Evolutionary conservation across 2,888 invertebrate species (phyloP), one percentile per base, ranked within the genome.

Genomic region (Cremastobaeus sp.): DNA sequence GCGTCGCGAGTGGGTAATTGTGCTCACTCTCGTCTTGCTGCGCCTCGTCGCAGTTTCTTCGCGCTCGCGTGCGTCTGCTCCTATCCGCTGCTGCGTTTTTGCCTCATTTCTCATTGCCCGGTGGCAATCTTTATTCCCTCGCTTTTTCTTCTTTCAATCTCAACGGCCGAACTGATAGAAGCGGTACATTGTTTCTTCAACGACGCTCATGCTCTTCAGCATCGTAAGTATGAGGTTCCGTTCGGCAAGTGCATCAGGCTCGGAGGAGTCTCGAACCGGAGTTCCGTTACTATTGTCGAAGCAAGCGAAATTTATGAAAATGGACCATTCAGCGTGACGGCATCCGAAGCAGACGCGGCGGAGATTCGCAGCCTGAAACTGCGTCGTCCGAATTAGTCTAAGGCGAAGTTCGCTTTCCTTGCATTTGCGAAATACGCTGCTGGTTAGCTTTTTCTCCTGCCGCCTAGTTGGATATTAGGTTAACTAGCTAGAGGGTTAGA

Each of bases 1-100:
- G 83, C 85, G 76, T 82, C 78, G 85, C 85, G 84, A 78, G 79
- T 81, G 81, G 85, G 84, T 86, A 86, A 86, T 86, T 85, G 85
- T 84, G 78, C 83, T 82, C 85, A 83, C 82, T 52, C 37, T 52
- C 52, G 37, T 39, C 39, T 52, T 52, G 74, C 74, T 78, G 78
- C 68, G 76, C 75, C 73, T 77, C 78, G 66, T 79, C 77, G 79
- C 79, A 81, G 81, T 84, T 79, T 73, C 72, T 82, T 82, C 76
- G 75, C 74, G 74, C 73, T 75, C 72, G 72, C 74, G 73, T 74
- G 52, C 68, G 71, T 68, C n/a, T 65, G 41, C 71, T 78, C 64
- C 76, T 79, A 78, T 80, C 76, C 79, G 79, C 80, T 82, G 82
- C 81, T 80, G 80, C 69, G 76, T 79, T 80, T 78, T 81, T 73